These are phyloP conservation scores for Lophotriccus pileatus DNA, from an alignment of 2,797 vertebrate species.

Conservation along the genomic window DNA sequence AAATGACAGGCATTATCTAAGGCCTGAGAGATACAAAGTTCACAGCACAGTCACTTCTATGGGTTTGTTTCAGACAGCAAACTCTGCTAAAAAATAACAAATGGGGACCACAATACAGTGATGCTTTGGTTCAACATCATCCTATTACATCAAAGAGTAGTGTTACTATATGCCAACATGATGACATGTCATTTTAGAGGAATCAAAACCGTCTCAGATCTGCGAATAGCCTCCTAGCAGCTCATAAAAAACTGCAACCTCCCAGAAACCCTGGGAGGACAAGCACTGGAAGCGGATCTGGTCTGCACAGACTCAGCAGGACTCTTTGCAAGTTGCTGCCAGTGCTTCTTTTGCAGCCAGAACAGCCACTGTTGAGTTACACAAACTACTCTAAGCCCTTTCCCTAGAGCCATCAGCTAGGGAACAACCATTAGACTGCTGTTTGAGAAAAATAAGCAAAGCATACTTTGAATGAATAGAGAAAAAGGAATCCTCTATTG, in stretches of 20 bases:
- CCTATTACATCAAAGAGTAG: background rate
- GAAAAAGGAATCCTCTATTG: background rate
- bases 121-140: background rate
- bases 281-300: constrained; percentile 27
- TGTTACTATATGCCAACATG: background rate
- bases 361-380: constrained; percentile 45
- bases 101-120: background rate
- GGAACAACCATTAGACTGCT: background rate
- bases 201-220: background rate
- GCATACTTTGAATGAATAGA: constrained; percentile 18
- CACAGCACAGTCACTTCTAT: background rate
- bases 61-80: background rate
- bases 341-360: constrained; percentile 54
- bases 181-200: background rate
- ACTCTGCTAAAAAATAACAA: background rate
- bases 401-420: constrained; percentile 18
- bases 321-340: constrained; percentile 57
- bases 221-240: background rate
- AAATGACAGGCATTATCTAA: background rate
- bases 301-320: constrained; percentile 51
- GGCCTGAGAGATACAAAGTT: background rate
- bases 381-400: constrained; percentile 12
- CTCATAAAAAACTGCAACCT: background rate
- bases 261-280: background rate
- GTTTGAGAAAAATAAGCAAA: constrained; percentile 45